Percentiles rank a stretch among this genome's conserved stretches.
Conservation (phyloP, 2,113 vertebrate genomes). For the Caranx melampygus region DNA sequence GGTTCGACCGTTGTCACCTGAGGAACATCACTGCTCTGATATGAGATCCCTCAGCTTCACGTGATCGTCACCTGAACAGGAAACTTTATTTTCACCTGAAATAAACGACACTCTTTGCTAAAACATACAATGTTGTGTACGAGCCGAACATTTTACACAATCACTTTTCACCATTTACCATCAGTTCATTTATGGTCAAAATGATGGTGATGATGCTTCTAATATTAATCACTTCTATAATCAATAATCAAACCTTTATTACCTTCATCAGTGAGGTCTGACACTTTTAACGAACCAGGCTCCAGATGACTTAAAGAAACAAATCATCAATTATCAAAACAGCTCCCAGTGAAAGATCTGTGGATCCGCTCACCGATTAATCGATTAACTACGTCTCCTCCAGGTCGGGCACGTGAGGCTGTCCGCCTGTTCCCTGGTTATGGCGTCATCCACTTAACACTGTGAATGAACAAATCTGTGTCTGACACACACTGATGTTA, state of each 20-base stretch:
- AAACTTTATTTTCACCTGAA: too few relatives aligned
- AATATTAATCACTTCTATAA: too few relatives aligned
- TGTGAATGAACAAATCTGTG: neutral
- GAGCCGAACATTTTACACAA: too few relatives aligned
- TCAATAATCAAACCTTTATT: too few relatives aligned
- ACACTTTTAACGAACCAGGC: too few relatives aligned
- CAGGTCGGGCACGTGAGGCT: neutral
- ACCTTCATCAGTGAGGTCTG: too few relatives aligned
- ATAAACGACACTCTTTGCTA: too few relatives aligned
- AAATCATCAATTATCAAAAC: neutral
- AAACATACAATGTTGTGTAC: too few relatives aligned
- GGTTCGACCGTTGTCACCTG: neutral
- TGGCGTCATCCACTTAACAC: neutral
- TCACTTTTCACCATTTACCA: neutral
- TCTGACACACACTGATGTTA: neutral
- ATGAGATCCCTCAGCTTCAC: conserved; percentile 12
- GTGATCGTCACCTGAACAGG: neutral
- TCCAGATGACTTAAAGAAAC: too few relatives aligned
- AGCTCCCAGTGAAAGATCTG: neutral
- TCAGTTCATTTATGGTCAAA: too few relatives aligned
- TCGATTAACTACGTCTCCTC: neutral
- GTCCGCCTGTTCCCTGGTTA: neutral
- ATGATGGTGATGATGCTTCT: too few relatives aligned
- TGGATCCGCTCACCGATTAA: neutral
- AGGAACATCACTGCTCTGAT: neutral